Conservation (phyloP, 1,140 invertebrate genomes). For the Colletes gigas region DNA sequence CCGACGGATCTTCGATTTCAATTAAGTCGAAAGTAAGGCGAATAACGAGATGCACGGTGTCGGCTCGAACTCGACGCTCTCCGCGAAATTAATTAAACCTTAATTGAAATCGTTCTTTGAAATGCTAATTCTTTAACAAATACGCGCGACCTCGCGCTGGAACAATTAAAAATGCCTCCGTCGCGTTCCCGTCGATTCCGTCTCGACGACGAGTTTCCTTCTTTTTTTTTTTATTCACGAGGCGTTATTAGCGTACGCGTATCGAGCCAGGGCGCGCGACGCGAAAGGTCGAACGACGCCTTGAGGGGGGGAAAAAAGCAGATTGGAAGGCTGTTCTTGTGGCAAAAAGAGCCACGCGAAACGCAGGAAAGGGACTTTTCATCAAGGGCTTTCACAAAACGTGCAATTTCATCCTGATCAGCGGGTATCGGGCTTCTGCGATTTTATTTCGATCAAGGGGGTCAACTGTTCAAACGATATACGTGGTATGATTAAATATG, state of each 20-base stretch:
- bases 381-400: conserved; percentile 11
- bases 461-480: conserved; percentile 45
- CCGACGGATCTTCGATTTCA: conserved; percentile 72
- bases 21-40: conserved; percentile 76
- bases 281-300: not conserved
- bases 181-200: not conserved
- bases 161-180: conserved; percentile 53
- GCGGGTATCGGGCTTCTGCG: not conserved
- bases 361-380: conserved; percentile 11
- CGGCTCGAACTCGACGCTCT: conserved; percentile 63
- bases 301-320: not conserved
- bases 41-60: conserved; percentile 25
- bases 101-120: conserved; percentile 81
- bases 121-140: conserved; percentile 81
- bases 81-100: conserved; percentile 80
- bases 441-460: conserved; percentile 44
- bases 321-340: not conserved
- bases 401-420: conserved; percentile 19
- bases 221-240: not conserved
- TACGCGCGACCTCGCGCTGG: conserved; percentile 66
- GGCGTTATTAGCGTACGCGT: conserved; percentile 18
- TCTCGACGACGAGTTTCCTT: not conserved
- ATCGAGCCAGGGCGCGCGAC: conserved; percentile 14
- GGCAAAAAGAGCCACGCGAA: not conserved
- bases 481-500: conserved; percentile 73